Evolutionary conservation across 1,140 invertebrate genomes (phyloP).

Genomic region (Cyclargus thomasi): DNA sequence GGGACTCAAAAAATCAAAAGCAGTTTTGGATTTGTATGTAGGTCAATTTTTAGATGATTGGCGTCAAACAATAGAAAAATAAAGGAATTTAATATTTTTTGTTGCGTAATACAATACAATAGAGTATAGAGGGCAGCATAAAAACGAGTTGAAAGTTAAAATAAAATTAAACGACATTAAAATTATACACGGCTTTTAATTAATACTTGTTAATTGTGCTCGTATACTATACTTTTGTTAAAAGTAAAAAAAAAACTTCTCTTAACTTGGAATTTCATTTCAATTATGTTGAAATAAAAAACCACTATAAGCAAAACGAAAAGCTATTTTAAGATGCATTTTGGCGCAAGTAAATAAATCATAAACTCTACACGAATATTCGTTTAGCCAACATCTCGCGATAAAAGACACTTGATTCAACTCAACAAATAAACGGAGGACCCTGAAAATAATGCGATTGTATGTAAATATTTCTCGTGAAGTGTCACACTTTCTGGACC

Average conservation of each 20-base stretch:
- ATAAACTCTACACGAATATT: not conserved
- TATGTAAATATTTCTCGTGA: slow-evolving; percentile 9
- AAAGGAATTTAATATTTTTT: not conserved
- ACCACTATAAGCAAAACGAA: too few relatives aligned
- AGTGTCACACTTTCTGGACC: slow-evolving; percentile 24
- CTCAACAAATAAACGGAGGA: not conserved
- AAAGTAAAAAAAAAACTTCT: too few relatives aligned
- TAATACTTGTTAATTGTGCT: too few relatives aligned
- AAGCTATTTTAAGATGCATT: too few relatives aligned
- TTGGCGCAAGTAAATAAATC: too few relatives aligned
- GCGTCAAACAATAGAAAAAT: not conserved
- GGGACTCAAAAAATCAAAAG: not conserved
- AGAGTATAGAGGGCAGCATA: too few relatives aligned
- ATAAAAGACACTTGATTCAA: not conserved
- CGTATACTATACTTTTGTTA: too few relatives aligned
- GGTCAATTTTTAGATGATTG: not conserved
- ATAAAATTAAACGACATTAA: too few relatives aligned
- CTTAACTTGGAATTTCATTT: too few relatives aligned
- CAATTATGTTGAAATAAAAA: too few relatives aligned
- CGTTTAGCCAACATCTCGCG: not conserved
- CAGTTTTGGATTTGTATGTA: not conserved
- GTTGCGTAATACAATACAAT: not conserved
- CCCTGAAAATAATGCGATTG: not conserved
- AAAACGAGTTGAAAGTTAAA: too few relatives aligned
- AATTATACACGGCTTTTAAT: too few relatives aligned